Conservation (phyloP, 2,797 vertebrate species). For the Oreortyx pictus region DNA sequence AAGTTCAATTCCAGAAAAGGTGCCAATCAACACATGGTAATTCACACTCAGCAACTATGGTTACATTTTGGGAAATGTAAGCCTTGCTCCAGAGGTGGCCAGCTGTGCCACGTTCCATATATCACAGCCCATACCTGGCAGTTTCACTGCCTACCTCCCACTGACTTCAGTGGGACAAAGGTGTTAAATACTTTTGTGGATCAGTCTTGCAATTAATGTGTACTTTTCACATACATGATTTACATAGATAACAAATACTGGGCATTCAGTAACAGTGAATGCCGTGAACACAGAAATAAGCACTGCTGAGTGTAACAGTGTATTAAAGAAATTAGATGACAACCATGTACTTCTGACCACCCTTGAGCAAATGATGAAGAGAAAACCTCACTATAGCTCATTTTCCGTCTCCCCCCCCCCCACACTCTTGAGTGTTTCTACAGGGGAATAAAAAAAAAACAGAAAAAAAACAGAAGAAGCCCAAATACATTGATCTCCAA, state of each 20-base stretch:
- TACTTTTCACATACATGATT: background rate
- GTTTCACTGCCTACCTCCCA: rapidly evolving
- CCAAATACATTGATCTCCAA: background rate
- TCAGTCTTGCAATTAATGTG: background rate
- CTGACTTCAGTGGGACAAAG: background rate
- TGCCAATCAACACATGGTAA: background rate
- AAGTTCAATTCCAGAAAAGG: background rate
- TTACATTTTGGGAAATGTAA: background rate
- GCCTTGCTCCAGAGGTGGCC: background rate
- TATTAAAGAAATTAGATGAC: background rate
- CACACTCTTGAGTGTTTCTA: background rate
- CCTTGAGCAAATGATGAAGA: background rate
- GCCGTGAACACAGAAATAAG: background rate
- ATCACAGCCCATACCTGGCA: background rate
- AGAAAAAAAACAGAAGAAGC: background rate
- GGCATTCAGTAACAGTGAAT: background rate
- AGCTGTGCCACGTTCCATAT: background rate
- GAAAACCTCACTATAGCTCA: background rate
- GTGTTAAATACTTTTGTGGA: background rate
- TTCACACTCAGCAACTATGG: background rate
- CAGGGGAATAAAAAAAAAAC: background rate
- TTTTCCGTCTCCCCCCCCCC: background rate
- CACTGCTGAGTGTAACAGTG: rapidly evolving
- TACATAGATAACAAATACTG: background rate
- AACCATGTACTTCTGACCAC: background rate